phyloP scores from a whole-genome alignment of 2,888 invertebrate species.

The Scelioninae gen. 1 region DNA sequence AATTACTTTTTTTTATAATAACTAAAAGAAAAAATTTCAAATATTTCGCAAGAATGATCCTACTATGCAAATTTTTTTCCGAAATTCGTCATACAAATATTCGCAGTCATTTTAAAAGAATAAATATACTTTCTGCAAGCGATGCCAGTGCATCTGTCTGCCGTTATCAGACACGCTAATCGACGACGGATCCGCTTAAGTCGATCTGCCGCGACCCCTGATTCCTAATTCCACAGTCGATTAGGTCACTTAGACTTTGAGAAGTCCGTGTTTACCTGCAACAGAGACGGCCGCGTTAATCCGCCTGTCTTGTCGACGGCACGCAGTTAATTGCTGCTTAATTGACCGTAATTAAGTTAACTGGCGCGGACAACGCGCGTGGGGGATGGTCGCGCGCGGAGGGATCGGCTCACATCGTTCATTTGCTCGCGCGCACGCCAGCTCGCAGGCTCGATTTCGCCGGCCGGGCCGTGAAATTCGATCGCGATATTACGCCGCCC shows the following conservation, averaged over 20 bases:
- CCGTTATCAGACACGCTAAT: slow-evolving; percentile 47
- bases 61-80: no score
- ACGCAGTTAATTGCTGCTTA: slow-evolving; percentile 80
- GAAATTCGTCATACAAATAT: no score
- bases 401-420: no score
- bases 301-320: slow-evolving; percentile 69
- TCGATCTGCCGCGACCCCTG: slow-evolving; percentile 35
- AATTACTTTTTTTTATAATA: no score
- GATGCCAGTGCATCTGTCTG: slow-evolving; percentile 6
- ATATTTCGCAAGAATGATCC: no score
- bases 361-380: slow-evolving; percentile 62
- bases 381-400: slow-evolving; percentile 67
- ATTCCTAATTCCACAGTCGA: slow-evolving; percentile 58
- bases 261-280: slow-evolving; percentile 60
- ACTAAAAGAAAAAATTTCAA: no score
- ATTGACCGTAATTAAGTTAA: slow-evolving; percentile 82
- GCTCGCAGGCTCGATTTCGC: slow-evolving; percentile 59
- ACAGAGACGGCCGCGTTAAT: slow-evolving; percentile 72
- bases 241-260: slow-evolving; percentile 55
- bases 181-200: slow-evolving; percentile 36
- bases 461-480: slow-evolving; percentile 44
- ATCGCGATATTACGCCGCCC: slow-evolving; percentile 44
- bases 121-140: background rate
- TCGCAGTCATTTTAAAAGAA: no score
- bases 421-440: no score